These are phyloP conservation scores for Alca torda DNA, from an alignment of 2,797 vertebrate species.

Conservation along the genomic window DNA sequence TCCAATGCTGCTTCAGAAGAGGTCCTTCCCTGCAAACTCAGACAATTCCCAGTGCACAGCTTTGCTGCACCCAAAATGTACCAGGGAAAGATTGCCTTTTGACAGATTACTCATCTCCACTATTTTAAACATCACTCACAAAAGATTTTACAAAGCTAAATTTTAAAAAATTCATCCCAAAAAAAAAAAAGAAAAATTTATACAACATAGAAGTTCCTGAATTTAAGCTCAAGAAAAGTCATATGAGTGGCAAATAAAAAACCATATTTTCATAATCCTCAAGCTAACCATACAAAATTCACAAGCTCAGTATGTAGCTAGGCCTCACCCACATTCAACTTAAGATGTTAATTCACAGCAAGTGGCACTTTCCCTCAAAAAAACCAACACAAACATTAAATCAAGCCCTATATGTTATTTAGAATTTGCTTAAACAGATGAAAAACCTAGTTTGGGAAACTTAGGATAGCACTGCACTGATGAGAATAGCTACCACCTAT, in stretches of 20 bases:
- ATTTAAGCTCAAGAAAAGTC: not conserved
- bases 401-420: not conserved
- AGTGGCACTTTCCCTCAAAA: not conserved
- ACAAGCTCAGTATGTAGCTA: not conserved
- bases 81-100: not conserved
- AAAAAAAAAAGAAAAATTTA: not conserved
- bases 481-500: not conserved
- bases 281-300: not conserved
- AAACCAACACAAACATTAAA: not conserved
- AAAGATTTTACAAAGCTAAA: not conserved
- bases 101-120: not conserved
- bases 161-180: not conserved
- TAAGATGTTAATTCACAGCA: not conserved
- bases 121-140: not conserved
- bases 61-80: not conserved
- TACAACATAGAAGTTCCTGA: not conserved
- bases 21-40: not conserved
- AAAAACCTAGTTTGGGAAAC: not conserved
- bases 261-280: not conserved
- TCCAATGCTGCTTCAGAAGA: not conserved
- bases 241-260: not conserved
- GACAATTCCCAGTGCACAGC: rapidly evolving
- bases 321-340: not conserved
- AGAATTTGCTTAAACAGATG: not conserved
- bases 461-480: not conserved